phyloP scores from a whole-genome alignment of 2,113 vertebrate species.

The Centropristis striata region DNA sequence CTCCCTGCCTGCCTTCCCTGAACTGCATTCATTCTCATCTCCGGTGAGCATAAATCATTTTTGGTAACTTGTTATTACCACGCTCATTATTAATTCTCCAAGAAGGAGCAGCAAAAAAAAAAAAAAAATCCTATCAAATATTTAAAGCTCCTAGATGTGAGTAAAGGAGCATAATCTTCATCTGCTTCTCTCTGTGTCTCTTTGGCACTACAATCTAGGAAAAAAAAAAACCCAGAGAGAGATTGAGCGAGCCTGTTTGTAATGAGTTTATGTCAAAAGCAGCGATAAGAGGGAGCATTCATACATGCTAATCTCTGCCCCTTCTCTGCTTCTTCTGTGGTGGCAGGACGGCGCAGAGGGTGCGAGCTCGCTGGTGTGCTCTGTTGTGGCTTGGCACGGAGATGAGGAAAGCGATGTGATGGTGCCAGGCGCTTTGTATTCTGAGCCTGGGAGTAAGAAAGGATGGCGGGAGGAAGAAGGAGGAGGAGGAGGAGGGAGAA shows the following conservation, averaged over 20 bases:
- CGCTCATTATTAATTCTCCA: conserved; percentile 74
- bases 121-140: conserved; percentile 60
- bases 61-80: conserved; percentile 66
- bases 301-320: conserved; percentile 70
- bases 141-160: conserved; percentile 62
- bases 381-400: conserved; percentile 65
- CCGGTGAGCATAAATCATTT: conserved; percentile 72
- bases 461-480: conserved; percentile 25
- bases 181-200: conserved; percentile 16
- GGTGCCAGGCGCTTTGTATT: conserved; percentile 77
- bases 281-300: conserved; percentile 65
- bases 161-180: conserved; percentile 43
- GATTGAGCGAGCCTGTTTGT: conserved; percentile 41
- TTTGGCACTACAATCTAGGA: not conserved
- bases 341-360: conserved; percentile 35
- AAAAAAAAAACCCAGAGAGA: conserved; percentile 6
- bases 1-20: conserved; percentile 46
- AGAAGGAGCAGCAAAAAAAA: conserved; percentile 51
- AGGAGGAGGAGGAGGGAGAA: conserved; percentile 5
- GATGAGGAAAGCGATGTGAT: conserved; percentile 45
- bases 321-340: conserved; percentile 45
- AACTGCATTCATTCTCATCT: conserved; percentile 53
- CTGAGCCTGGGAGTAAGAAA: conserved; percentile 60
- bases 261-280: conserved; percentile 70
- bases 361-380: conserved; percentile 49